Evolutionary conservation across 2,797 vertebrate genomes (phyloP).

Genomic region (Scyliorhinus canicula): DNA sequence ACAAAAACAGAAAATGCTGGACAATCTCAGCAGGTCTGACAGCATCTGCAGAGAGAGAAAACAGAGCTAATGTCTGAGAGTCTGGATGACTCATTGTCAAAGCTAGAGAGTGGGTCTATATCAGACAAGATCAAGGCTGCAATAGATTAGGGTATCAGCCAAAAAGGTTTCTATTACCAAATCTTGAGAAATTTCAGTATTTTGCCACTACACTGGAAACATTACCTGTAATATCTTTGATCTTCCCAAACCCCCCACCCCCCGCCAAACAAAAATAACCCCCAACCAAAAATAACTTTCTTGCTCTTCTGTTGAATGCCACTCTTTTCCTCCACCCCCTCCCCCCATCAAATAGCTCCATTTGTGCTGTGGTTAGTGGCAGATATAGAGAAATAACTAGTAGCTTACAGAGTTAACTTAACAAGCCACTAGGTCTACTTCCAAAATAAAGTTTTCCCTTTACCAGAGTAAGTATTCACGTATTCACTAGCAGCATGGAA

Average conservation of each 20-base stretch:
- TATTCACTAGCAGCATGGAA: not conserved
- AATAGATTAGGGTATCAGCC: not conserved
- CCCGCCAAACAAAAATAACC: no score
- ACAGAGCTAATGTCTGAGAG: no score
- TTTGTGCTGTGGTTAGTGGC: no score
- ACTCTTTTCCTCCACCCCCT: not conserved
- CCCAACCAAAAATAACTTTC: not conserved
- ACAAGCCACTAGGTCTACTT: not conserved
- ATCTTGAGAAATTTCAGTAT: not conserved
- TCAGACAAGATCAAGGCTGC: not conserved
- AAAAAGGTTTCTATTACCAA: not conserved
- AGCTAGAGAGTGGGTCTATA: no score
- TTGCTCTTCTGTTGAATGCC: not conserved
- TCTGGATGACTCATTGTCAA: no score
- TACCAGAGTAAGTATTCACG: not conserved
- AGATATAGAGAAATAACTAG: not conserved
- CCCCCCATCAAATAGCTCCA: not conserved
- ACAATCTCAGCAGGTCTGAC: no score
- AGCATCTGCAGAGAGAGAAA: no score
- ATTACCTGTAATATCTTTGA: not conserved
- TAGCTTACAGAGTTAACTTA: not conserved
- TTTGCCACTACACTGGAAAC: not conserved
- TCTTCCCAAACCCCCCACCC: no score
- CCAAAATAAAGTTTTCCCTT: not conserved
- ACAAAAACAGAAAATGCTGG: no score